Conservation (phyloP, 2,113 vertebrate species). For the Marmota flaviventris region DNA sequence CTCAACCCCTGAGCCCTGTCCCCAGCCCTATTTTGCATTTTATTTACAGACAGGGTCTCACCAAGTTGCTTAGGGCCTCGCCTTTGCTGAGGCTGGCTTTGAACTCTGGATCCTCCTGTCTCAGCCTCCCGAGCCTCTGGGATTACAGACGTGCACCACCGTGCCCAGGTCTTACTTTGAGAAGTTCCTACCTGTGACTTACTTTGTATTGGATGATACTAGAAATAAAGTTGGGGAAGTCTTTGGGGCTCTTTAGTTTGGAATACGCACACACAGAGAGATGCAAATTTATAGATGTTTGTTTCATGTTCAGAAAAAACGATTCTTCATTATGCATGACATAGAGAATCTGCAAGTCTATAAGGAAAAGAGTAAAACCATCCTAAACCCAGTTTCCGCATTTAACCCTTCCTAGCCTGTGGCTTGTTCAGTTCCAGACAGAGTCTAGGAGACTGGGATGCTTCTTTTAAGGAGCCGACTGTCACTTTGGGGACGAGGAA, state of each 20-base stretch:
- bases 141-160: no score
- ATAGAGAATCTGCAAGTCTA: fast-evolving
- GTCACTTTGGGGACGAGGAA: fast-evolving
- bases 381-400: not conserved
- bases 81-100: no score
- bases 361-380: not conserved
- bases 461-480: no score
- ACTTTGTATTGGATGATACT: not conserved
- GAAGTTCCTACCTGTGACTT: not conserved
- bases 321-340: not conserved
- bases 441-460: fast-evolving
- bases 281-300: no score
- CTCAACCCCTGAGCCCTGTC: no score
- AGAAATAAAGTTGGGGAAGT: no score
- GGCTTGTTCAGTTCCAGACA: not conserved
- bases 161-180: not conserved
- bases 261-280: not conserved
- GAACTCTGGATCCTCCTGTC: no score
- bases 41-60: no score
- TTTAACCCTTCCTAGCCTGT: not conserved
- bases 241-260: not conserved
- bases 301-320: not conserved
- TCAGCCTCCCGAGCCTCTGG: no score
- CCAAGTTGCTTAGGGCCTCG: no score
- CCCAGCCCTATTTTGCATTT: no score